Evolutionary conservation across 2,888 invertebrate genomes (phyloP), one percentile per base, ranked within the genome.

Genomic region (Ichneumon xanthorius): DNA sequence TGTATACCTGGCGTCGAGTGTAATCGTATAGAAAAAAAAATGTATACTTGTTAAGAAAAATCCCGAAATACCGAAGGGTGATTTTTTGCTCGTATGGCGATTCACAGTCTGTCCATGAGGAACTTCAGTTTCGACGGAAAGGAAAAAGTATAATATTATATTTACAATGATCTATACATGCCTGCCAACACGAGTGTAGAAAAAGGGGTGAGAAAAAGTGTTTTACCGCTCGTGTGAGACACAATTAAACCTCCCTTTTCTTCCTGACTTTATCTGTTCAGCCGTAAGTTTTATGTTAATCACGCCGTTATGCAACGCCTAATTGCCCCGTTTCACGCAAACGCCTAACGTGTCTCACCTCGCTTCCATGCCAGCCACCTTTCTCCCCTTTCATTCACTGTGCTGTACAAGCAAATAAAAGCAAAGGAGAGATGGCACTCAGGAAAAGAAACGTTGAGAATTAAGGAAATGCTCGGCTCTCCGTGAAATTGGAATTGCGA

Each of bases 401-500:
- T 53, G 11, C 71, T 40, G 48, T 68, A 68, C 61, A 61, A 75
- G 37, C 68, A 75, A 81, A 81, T 68, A 75, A 81, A 37, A 78
- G 75, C 75, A 63, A 82, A 30, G 50, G 67, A 68, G 55, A 80
- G 45, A 80, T 40, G 65, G 71, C 53, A 67, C 19, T 19, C n/a
- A 53, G 50, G 33, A 67, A 58, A 61, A 68, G 70, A 76, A 65
- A 73, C 67, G 58, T 58, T 61, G 61, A 71, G 80, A 79, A 85
- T 85, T 85, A 82, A 85, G 75, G 82, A 82, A 79, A 85, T 71
- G 82, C 58, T 85, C 82, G 82, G 22, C 71, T 82, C 75, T 75
- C 85, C 85, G 82, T 85, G 85, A 85, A 85, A 85, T 85, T 85
- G 82, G 82, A 85, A 82, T 85, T 73, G 76, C 85, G 82, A 85